Conservation (phyloP, 2,888 invertebrate species). For the Tipula lateralis region DNA sequence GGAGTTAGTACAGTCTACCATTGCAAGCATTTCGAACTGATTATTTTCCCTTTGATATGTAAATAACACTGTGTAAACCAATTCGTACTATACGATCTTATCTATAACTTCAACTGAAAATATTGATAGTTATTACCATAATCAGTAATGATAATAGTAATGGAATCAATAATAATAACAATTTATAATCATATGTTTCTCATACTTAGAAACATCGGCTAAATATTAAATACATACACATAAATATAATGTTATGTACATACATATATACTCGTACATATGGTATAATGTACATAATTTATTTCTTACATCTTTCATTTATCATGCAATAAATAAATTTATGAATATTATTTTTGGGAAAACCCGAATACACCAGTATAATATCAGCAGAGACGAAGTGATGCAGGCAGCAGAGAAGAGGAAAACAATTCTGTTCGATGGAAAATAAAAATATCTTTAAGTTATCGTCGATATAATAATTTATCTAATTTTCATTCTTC, state of each 20-base stretch:
- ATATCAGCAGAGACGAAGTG: not conserved
- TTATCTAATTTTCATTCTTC: constrained; percentile 1
- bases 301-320: constrained; percentile 14
- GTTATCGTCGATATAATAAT: constrained; percentile 11
- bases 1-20: no score
- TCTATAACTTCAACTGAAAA: not conserved
- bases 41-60: no score
- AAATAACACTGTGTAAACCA: no score
- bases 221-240: not conserved
- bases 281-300: not conserved
- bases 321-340: not conserved
- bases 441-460: not conserved
- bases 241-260: not conserved
- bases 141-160: not conserved
- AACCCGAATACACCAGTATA: not conserved
- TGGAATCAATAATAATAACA: not conserved
- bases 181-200: constrained; percentile 19
- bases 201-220: not conserved
- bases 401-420: no score
- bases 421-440: not conserved
- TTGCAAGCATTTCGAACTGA: no score
- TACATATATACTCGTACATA: not conserved
- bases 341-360: not conserved
- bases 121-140: not conserved
- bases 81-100: not conserved